These are phyloP conservation scores for Dipodomys merriami DNA, from an alignment of 2,113 vertebrate genomes.

Conservation along the genomic window DNA sequence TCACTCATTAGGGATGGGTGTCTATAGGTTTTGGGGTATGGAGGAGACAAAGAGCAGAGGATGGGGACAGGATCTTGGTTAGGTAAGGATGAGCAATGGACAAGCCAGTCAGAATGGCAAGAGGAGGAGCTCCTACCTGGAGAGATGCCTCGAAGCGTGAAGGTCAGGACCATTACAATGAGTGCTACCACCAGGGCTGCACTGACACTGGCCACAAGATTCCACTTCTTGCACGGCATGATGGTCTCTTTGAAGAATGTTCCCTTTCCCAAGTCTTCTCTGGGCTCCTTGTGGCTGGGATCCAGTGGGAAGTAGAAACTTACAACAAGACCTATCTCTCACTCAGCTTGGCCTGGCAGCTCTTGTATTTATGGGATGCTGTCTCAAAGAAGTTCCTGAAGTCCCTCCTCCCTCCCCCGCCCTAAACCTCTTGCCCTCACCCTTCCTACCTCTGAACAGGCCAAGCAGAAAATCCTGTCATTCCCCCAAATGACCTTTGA, in stretches of 20 bases:
- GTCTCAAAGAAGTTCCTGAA: not conserved
- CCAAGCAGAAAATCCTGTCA: slow-evolving; percentile 63
- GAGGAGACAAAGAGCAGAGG: not conserved
- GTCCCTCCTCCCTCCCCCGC: not conserved
- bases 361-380: not conserved
- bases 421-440: not conserved
- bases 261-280: not conserved
- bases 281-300: not conserved
- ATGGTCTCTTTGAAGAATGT: not conserved
- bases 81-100: not conserved
- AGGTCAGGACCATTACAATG: not conserved
- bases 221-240: slow-evolving; percentile 54
- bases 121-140: slow-evolving; percentile 55
- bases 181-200: not conserved
- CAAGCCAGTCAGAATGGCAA: rapidly evolving
- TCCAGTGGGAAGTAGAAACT: not conserved
- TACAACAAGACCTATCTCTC: not conserved
- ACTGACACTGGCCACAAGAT: rapidly evolving
- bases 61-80: not conserved
- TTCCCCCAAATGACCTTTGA: slow-evolving; percentile 63
- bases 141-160: not conserved
- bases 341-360: not conserved
- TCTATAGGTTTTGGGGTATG: not conserved
- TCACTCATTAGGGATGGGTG: not conserved
- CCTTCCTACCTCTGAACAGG: slow-evolving; percentile 15